Percentiles rank a stretch among this genome's conserved stretches.
Evolutionary conservation across 2,888 invertebrate species (phyloP).

Genomic region (Cephus nigrinus): DNA sequence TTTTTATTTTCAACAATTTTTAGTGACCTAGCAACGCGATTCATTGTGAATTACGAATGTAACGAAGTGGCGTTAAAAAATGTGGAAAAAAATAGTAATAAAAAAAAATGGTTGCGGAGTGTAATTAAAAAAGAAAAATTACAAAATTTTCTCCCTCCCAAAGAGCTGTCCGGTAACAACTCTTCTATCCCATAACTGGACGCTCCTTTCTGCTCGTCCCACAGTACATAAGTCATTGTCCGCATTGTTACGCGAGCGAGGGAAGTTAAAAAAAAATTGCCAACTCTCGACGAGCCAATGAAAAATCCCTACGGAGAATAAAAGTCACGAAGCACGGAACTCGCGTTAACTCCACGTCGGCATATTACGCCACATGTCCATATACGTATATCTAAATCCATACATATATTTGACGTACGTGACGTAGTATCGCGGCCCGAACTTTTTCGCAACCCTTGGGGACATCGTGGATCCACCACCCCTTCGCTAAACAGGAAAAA

Average conservation of each 20-base stretch:
- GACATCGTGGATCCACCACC: background rate
- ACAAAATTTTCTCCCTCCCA: background rate
- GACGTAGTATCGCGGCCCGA: background rate
- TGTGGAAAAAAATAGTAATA: background rate
- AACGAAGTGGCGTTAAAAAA: background rate
- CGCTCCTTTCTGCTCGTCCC: background rate
- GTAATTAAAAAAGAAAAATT: too few relatives aligned
- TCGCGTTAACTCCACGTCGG: background rate
- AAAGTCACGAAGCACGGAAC: background rate
- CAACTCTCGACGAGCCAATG: background rate
- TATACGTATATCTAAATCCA: background rate
- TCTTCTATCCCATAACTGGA: background rate
- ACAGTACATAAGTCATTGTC: slow-evolving; percentile 18
- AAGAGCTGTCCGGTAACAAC: background rate
- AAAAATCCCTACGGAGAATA: slow-evolving; percentile 1
- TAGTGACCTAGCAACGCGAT: background rate
- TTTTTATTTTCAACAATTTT: background rate
- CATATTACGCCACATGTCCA: background rate
- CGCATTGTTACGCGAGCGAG: slow-evolving; percentile 8
- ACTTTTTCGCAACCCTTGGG: background rate
- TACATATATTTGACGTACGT: background rate
- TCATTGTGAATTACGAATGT: background rate
- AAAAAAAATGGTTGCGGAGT: background rate
- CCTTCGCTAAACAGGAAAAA: background rate
- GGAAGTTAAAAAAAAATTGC: background rate